Conservation (phyloP, 2,113 vertebrate species). For the Kobus ellipsiprymnus region DNA sequence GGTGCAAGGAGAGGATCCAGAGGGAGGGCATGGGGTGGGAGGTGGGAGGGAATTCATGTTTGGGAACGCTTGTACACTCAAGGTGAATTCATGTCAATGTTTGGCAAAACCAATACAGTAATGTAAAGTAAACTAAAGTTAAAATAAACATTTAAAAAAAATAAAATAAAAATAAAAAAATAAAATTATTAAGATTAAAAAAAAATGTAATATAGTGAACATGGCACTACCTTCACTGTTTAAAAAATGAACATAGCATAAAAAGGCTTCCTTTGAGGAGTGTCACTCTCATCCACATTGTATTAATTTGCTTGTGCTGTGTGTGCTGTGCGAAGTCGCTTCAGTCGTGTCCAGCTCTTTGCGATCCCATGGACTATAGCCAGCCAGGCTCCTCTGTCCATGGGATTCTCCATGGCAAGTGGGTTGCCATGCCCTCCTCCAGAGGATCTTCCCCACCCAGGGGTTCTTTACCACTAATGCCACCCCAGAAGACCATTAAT, state of each 20-base stretch:
- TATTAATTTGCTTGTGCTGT: not conserved
- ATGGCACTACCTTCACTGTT: not conserved
- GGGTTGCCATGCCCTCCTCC: not conserved
- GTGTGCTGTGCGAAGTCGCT: not conserved
- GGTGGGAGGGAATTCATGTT: no score
- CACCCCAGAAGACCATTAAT: not conserved
- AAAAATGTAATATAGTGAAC: not conserved
- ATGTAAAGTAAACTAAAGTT: no score
- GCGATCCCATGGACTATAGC: not conserved
- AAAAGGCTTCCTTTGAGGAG: not conserved
- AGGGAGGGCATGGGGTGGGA: no score
- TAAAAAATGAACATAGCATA: not conserved
- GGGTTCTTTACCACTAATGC: not conserved
- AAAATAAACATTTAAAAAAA: no score
- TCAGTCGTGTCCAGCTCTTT: not conserved
- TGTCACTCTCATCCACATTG: not conserved
- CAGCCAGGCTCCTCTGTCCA: not conserved
- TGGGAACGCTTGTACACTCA: no score
- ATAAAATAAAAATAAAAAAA: no score
- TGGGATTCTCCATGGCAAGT: not conserved
- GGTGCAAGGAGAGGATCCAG: no score
- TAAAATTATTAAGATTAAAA: no score
- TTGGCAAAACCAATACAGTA: no score
- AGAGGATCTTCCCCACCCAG: not conserved
- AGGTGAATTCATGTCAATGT: no score